These are phyloP conservation scores for Agonum fuliginosum DNA, from an alignment of 2,888 invertebrate species.

Conservation along the genomic window DNA sequence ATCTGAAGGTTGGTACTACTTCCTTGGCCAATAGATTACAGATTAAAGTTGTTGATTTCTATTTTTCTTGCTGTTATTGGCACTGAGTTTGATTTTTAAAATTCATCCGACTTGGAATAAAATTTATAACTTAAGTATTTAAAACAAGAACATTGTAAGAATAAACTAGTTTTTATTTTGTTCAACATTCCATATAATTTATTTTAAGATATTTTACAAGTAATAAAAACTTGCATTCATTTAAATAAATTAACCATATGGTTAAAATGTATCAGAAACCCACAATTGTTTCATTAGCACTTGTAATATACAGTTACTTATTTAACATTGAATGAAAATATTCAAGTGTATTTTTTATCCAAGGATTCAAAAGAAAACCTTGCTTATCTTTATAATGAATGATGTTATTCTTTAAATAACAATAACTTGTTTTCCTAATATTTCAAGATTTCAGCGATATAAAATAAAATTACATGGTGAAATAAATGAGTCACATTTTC, in stretches of 20 bases:
- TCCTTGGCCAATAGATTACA: slow-evolving; percentile 33
- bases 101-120: neutral
- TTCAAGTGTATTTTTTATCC: slow-evolving; percentile 29
- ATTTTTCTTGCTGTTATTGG: slow-evolving; percentile 28
- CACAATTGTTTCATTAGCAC: slow-evolving; percentile 32
- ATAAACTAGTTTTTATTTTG: too few species aligned
- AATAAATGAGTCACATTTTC: neutral
- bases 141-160: too few species aligned
- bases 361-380: slow-evolving; percentile 40
- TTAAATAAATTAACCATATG: slow-evolving; percentile 12
- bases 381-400: slow-evolving; percentile 25
- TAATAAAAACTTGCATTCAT: slow-evolving; percentile 16
- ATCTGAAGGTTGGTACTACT: slow-evolving; percentile 28
- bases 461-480: too few species aligned
- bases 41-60: slow-evolving; percentile 13
- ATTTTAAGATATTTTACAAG: slow-evolving; percentile 18
- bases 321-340: slow-evolving; percentile 45
- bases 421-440: slow-evolving; percentile 25
- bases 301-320: slow-evolving; percentile 21
- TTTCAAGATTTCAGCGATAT: too few species aligned
- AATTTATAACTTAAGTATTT: too few species aligned
- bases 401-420: slow-evolving; percentile 35
- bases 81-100: slow-evolving; percentile 22
- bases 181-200: slow-evolving; percentile 27
- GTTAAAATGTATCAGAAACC: neutral